Evolutionary conservation across 2,797 vertebrate genomes (phyloP), one percentile per base, ranked within the genome.

Genomic region (Pangasius macronema): DNA sequence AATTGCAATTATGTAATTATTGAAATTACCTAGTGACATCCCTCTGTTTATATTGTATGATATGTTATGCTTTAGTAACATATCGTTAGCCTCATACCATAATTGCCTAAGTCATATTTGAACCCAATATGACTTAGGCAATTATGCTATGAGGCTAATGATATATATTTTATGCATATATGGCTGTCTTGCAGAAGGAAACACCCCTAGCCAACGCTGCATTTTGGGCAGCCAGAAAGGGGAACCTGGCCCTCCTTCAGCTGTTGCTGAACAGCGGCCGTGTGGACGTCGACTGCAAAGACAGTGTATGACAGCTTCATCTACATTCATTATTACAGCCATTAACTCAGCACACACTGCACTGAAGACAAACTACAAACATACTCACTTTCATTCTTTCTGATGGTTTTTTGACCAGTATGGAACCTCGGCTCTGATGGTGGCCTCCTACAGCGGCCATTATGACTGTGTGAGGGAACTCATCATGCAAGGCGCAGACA

Each of bases 251-350:
- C 36, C 95, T 99, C 22, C 97, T 99, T 91, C 97, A 98, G 93
- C 95, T 99, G 92, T 95, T 99, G 92, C 93, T 99, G 91, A 98
- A 99, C 96, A 99, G 98, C 0, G 98, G 98, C 2, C 97, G 98
- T 11, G 97, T 99, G 92, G 98, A 99, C 61, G 96, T 97, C 82
- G 98, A 99, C 96, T 99, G 98, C 96, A 98, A 97, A 96, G 98
- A 99, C 96, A 97, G 95, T 91, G 98, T 99, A 98, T 24, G 97
- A 14, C 61, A 90, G 53, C 7, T 67, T 88, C 49, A 30, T 87
- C 89, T 90, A 51, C 90, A 67, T 53, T 9, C 20, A 68, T 61
- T 49, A 51, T 63, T 72, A 33, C 76, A 79, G 27, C 4, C 24
- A 61, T 81, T 81, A 8, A 27, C 4, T 57, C 0, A 46, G 33